These are phyloP conservation scores for Apteryx mantelli DNA, from an alignment of 2,113 vertebrate genomes.

Conservation along the genomic window DNA sequence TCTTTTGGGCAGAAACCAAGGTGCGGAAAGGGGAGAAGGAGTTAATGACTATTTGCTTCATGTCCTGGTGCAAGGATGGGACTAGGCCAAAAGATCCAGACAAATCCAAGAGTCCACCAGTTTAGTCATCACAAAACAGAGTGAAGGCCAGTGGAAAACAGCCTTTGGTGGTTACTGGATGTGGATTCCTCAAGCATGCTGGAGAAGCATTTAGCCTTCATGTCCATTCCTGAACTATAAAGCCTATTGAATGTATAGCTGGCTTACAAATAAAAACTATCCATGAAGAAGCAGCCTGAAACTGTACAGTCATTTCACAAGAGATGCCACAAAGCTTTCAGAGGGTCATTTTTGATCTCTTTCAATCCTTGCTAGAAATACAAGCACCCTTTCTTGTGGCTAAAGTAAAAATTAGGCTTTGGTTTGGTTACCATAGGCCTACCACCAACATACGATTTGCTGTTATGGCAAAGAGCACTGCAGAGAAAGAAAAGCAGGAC, in stretches of 20 bases:
- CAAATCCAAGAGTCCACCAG: not conserved
- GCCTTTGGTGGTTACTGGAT: not conserved
- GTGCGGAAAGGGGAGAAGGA: not conserved
- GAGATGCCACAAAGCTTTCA: not conserved
- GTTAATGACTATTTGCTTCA: not conserved
- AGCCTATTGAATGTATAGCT: not conserved
- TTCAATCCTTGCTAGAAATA: not conserved
- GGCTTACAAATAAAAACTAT: not conserved
- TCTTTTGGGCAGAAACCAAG: not conserved
- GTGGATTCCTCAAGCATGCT: not conserved
- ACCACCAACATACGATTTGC: not conserved
- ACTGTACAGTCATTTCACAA: not conserved
- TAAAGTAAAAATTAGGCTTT: not conserved
- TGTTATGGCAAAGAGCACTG: not conserved
- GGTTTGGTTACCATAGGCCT: not conserved
- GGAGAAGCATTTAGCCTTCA: not conserved
- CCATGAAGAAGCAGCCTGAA: not conserved
- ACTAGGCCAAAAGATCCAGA: not conserved
- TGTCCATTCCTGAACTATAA: not conserved
- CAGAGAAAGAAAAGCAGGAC: not conserved
- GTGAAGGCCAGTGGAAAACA: accelerated
- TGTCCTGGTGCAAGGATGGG: not conserved
- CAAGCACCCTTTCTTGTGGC: not conserved
- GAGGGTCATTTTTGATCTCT: not conserved
- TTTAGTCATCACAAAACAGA: not conserved